Evolutionary conservation across 1,140 invertebrate species (phyloP).

Genomic region (Carcinoscorpius rotundicauda): DNA sequence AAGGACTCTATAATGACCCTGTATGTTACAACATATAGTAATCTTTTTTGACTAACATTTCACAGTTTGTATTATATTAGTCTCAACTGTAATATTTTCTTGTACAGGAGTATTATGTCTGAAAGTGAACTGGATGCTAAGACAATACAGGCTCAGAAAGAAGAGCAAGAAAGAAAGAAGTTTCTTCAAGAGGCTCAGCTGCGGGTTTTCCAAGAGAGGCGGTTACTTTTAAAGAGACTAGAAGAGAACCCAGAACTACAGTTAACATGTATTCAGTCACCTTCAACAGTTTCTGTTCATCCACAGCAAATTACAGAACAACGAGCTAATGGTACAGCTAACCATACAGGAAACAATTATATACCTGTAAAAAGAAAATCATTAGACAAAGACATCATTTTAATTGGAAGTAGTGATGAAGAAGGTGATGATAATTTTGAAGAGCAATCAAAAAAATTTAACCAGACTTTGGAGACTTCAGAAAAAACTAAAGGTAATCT

Average conservation of each 20-base stretch:
- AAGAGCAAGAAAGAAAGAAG: slow-evolving; percentile 66
- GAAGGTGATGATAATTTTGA: slow-evolving; percentile 9
- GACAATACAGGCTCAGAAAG: slow-evolving; percentile 78
- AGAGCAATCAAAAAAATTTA: slow-evolving; percentile 2
- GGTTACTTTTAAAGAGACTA: no score
- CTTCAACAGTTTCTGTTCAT: no score
- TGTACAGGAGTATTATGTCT: slow-evolving; percentile 65
- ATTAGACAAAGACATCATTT: slow-evolving; percentile 20
- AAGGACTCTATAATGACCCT: no score
- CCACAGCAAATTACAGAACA: background rate
- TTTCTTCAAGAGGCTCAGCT: slow-evolving; percentile 29
- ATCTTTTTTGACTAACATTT: no score
- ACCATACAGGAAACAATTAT: background rate
- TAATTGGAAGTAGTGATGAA: slow-evolving; percentile 25
- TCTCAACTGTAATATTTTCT: no score
- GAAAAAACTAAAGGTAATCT: background rate
- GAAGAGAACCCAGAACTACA: no score
- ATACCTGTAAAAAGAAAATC: slow-evolving; percentile 3
- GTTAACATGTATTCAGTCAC: no score
- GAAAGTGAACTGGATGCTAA: slow-evolving; percentile 82
- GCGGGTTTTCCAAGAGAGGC: slow-evolving; percentile 11
- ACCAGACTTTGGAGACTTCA: background rate
- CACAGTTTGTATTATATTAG: no score
- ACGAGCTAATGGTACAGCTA: background rate
- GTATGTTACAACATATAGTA: no score